Evolutionary conservation across 2,797 vertebrate genomes (phyloP).

Genomic region (Pitangus sulphuratus): DNA sequence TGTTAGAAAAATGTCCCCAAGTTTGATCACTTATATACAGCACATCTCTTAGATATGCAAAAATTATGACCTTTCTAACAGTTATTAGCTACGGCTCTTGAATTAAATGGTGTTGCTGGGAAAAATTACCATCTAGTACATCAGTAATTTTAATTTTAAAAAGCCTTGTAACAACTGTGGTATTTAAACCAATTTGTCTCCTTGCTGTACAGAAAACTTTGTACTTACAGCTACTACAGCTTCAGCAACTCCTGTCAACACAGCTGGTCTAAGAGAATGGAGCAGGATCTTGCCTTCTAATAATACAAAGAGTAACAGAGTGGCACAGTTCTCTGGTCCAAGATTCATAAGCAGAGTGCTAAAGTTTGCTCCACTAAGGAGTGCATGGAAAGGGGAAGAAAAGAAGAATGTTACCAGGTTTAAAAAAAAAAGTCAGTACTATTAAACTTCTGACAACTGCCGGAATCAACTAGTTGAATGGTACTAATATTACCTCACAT

Average conservation of each 20-base stretch:
- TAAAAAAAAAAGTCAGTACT: not conserved
- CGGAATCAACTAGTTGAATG: not conserved
- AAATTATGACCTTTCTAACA: not conserved
- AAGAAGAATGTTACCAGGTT: not conserved
- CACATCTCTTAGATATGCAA: not conserved
- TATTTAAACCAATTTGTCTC: not conserved
- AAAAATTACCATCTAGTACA: not conserved
- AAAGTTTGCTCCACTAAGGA: slow-evolving; percentile 92
- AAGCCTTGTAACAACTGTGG: not conserved
- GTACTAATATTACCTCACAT: not conserved
- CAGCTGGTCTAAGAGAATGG: slow-evolving; percentile 94
- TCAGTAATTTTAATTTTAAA: not conserved
- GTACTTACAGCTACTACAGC: slow-evolving; percentile 95
- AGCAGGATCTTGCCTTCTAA: slow-evolving; percentile 95
- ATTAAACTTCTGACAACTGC: not conserved
- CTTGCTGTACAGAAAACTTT: not conserved
- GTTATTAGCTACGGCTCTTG: not conserved
- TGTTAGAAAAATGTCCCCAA: not conserved
- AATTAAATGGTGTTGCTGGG: not conserved
- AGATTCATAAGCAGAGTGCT: slow-evolving; percentile 93
- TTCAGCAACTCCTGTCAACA: slow-evolving; percentile 95
- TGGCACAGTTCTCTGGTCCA: slow-evolving; percentile 94
- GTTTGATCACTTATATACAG: not conserved
- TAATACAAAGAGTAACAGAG: slow-evolving; percentile 90
- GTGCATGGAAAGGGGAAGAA: not conserved